Evolutionary conservation across 2,888 invertebrate species (phyloP).

Genomic region (Parnassius smintheus): DNA sequence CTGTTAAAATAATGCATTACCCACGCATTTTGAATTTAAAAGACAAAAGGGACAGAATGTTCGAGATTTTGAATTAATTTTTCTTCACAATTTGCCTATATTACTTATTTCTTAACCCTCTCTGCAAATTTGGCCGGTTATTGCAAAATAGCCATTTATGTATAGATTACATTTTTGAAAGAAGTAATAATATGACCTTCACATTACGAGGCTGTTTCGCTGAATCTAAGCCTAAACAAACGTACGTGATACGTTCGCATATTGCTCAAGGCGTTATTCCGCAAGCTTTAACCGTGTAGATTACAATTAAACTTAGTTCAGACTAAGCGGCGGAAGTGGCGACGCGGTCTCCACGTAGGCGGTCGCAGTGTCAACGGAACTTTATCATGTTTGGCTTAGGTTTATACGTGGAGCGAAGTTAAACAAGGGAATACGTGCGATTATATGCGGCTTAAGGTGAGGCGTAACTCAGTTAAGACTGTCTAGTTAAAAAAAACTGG

Average conservation of each 20-base stretch:
- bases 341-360: constrained; percentile 20
- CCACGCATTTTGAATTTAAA: no score
- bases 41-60: no score
- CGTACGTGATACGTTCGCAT: constrained; percentile 9
- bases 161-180: background rate
- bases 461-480: constrained; percentile 4
- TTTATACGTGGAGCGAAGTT: constrained; percentile 15
- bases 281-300: constrained; percentile 18
- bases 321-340: constrained; percentile 21
- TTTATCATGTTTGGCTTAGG: constrained; percentile 24
- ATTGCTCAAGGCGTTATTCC: constrained; percentile 8
- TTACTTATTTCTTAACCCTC: no score
- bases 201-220: background rate
- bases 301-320: constrained; percentile 24
- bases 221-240: constrained; percentile 10
- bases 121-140: no score
- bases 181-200: background rate
- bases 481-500: constrained; percentile 3
- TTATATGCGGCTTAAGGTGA: constrained; percentile 5
- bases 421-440: constrained; percentile 15
- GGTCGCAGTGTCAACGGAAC: constrained; percentile 23
- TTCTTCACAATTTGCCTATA: no score
- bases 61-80: no score
- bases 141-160: no score
- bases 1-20: no score